phyloP scores from a whole-genome alignment of 2,888 invertebrate species.

The Epinotia demarniana region DNA sequence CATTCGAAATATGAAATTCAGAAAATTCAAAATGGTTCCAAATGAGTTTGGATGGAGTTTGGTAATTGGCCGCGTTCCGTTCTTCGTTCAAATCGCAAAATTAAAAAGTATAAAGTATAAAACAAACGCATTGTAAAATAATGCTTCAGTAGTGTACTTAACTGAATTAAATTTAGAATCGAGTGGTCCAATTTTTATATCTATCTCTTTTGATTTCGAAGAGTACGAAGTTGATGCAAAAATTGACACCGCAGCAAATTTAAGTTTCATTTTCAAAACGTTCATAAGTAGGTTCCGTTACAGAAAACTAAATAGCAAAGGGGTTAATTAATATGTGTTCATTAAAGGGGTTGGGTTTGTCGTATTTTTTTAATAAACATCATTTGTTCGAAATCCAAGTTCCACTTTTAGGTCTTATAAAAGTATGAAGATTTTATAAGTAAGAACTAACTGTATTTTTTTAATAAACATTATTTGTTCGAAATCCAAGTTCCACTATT shows the following conservation, averaged over 20 bases:
- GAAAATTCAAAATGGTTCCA: slow-evolving; percentile 44
- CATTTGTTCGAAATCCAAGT: too few species aligned
- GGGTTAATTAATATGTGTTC: too few species aligned
- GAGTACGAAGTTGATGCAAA: not conserved
- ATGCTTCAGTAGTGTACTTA: not conserved
- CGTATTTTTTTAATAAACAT: too few species aligned
- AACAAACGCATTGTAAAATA: not conserved
- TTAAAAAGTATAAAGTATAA: not conserved
- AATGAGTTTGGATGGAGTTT: slow-evolving; percentile 48
- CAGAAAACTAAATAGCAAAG: slow-evolving; percentile 46
- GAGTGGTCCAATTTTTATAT: not conserved
- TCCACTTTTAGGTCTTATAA: too few species aligned
- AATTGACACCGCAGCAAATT: not conserved
- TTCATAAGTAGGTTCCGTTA: slow-evolving; percentile 46
- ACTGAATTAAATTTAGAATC: not conserved
- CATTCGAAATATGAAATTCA: slow-evolving; percentile 31
- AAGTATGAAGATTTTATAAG: too few species aligned
- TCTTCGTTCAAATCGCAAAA: slow-evolving; percentile 48
- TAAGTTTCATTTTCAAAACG: not conserved
- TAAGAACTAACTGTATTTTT: too few species aligned
- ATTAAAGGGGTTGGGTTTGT: too few species aligned
- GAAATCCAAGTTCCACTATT: too few species aligned
- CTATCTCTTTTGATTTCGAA: not conserved
- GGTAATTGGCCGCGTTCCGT: slow-evolving; percentile 40
- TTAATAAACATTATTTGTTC: too few species aligned